Evolutionary conservation across 2,797 vertebrate genomes (phyloP).

Genomic region (Aythya fuligula): DNA sequence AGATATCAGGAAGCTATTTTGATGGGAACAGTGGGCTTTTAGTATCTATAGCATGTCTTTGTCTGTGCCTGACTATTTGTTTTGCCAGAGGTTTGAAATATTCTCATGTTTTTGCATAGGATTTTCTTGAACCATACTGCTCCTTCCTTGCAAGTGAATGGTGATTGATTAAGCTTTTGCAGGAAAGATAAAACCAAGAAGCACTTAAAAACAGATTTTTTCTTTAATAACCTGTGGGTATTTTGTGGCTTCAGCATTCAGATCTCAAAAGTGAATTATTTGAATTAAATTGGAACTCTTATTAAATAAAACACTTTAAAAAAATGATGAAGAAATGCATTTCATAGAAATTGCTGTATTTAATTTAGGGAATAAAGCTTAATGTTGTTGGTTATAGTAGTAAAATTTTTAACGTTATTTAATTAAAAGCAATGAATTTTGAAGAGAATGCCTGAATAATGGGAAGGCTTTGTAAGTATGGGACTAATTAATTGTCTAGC

Average conservation of each 20-base stretch:
- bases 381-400: background rate
- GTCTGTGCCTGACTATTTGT: background rate
- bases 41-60: background rate
- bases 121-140: background rate
- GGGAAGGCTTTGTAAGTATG: background rate
- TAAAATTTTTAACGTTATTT: background rate
- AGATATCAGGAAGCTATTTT: background rate
- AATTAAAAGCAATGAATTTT: background rate
- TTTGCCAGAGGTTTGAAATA: background rate
- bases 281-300: background rate
- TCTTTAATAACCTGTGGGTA: background rate
- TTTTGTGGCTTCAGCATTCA: conserved; percentile 20
- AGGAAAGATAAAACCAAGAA: background rate
- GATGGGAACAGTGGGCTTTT: background rate
- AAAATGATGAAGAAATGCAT: background rate
- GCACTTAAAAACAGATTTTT: background rate
- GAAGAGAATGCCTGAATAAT: background rate
- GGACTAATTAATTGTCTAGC: background rate
- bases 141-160: background rate
- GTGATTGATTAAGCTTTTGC: background rate
- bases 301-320: background rate
- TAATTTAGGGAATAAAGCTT: background rate
- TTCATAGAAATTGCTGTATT: background rate
- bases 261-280: background rate
- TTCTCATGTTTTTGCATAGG: background rate